Evolutionary conservation across 1,140 invertebrate species (phyloP).

Genomic region (Lamellibrachia luymesi): DNA sequence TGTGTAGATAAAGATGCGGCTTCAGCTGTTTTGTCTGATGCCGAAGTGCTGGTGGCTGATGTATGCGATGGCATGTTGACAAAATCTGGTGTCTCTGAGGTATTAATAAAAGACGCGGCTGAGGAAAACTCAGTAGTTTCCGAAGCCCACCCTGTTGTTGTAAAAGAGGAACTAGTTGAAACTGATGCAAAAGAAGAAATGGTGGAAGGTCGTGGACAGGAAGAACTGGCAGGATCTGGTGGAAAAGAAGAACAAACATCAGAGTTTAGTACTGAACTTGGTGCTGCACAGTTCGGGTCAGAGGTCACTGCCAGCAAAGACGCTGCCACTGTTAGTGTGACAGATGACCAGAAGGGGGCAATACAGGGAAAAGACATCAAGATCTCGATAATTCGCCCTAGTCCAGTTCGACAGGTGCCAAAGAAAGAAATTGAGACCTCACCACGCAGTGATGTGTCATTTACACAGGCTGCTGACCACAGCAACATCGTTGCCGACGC

Average conservation of each 20-base stretch:
- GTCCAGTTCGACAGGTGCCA: constrained; percentile 21
- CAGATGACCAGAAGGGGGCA: not conserved
- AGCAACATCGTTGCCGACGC: not conserved
- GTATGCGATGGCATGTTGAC: not conserved
- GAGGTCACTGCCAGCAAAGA: not conserved
- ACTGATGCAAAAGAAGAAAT: not conserved
- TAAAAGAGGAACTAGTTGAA: constrained; percentile 11
- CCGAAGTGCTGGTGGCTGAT: not conserved
- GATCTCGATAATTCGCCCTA: constrained; percentile 21
- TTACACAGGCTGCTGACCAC: not conserved
- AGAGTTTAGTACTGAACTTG: not conserved
- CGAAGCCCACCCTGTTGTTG: constrained; percentile 11
- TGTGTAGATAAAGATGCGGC: not conserved
- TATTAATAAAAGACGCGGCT: not conserved
- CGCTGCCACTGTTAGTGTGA: not conserved
- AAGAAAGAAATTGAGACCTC: not conserved
- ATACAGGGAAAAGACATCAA: constrained; percentile 19
- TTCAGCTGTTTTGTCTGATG: not conserved
- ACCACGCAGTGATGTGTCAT: not conserved
- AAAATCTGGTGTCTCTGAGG: not conserved
- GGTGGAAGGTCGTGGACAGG: not conserved
- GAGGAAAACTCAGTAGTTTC: not conserved
- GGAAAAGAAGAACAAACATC: not conserved
- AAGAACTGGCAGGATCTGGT: not conserved
- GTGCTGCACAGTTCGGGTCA: not conserved